Evolutionary conservation across 2,113 vertebrate genomes (phyloP), one percentile per base, ranked within the genome.

Genomic region (Blennius ocellaris): DNA sequence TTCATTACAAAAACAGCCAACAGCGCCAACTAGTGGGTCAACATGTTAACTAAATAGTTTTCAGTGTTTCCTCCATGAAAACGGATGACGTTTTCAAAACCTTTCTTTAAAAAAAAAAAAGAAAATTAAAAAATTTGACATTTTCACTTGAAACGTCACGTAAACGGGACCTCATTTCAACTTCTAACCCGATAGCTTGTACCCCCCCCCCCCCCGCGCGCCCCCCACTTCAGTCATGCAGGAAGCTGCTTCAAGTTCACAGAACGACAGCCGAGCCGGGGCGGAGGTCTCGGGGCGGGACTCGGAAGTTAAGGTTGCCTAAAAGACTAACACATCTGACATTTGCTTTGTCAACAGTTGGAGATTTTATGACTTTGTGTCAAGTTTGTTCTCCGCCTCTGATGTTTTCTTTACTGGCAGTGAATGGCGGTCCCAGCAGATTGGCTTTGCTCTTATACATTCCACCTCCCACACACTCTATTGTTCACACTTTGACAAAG

Each of bases 281-380:
- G 39, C 21, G 69, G 61, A 43, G 68, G 63, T 50, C 62, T 81
- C 79, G 75, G 44, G 14, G 53, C 36, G 59, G 83, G 74, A 69
- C 55, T 61, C 11, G 50, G 72, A 77, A 71, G 61, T 53, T 51
- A 44, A 85, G 61, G 67, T 83, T 72, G 72, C 49, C 80, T 64
- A 69, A 80, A 78, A 74, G 54, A 79, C 71, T 74, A 56, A 80
- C 69, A 84, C 70, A 40, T 85, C 68, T 86, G 77, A 90, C 83
- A 87, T 90, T 92, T 89, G 73, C 80, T 87, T 74, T 89, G 80
- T 90, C 80, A 85, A 86, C 84, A 86, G 45, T 83, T 80, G 2
- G 60, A 69, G 53, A 74, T 76, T 82, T 86, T 82, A 69, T 68
- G 75, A 82, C 81, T 82, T 83, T 79, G 56, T 72, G 71, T 81